Evolutionary conservation across 2,113 vertebrate species (phyloP), one percentile per base, ranked within the genome.

Genomic region (Hippocampus comes): DNA sequence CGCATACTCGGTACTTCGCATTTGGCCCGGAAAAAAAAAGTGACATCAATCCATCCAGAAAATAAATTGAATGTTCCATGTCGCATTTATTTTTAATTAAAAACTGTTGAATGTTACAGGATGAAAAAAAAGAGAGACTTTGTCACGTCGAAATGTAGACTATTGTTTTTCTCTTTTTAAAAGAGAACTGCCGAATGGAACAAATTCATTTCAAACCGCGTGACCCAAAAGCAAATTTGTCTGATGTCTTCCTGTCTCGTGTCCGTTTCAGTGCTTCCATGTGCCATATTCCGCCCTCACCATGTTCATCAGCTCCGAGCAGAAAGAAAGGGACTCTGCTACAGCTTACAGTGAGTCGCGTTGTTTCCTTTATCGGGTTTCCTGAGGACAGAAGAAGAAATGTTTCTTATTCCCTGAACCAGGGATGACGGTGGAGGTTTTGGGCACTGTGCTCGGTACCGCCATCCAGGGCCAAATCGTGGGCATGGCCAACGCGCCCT

Each of bases 281-380:
- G 97, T 99, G 76, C 97, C 97, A 3, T 99, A 99, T 89, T 99
- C 97, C 0, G 95, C 97, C 0, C 95, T 99, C 78, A 99, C 97
- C 73, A 99, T 99, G 97, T 99, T 99, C 92, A 98, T 99, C 93
- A 99, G 95, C 93, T 92, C 93, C 0, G 95, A 98, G 67, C 97
- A 99, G 91, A 96, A 94, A 1, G 97, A 99, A 83, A 86, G 97
- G 23, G 97, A 99, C 87, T 99, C 97, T 0, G 96, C 97, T 84
- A 99, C 97, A 0, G 97, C 96, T 0, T 99, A 98, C 79, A 94
- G 97, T 99, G 84, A 95, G 97, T 91, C 5, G 51, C 57, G 12
- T 0, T 11, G 12, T 38, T 41, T 51, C 43, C 2, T n/a, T n/a
- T 5, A 9, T 53, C 23, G 12, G n/a, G 21, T 5, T 49, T 34